A percentile compares a stretch with the other conserved stretches of the same genome.
Conservation (phyloP, 2,888 invertebrate genomes). For the Abrostola tripartita region DNA sequence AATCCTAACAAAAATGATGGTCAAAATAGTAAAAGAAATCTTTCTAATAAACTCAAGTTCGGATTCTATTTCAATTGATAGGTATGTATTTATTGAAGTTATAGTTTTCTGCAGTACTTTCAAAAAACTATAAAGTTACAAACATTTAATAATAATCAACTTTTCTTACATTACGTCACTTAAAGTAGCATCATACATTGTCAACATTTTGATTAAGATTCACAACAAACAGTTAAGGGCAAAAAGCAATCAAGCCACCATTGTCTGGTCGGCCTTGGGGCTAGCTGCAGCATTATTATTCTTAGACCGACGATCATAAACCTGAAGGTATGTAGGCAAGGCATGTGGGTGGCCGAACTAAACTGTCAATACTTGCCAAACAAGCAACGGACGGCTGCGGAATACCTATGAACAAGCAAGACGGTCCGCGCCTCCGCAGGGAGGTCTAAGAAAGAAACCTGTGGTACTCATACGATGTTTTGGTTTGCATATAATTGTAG, state of each 20-base stretch:
- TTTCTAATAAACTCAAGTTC: too few species aligned
- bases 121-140: not conserved
- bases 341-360: conserved; percentile 76
- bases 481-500: conserved; percentile 13
- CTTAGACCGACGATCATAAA: conserved; percentile 68
- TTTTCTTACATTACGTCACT: conserved; percentile 34
- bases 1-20: too few species aligned
- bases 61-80: too few species aligned
- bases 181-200: conserved; percentile 34
- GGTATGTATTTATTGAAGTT: too few species aligned
- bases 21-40: too few species aligned
- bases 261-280: conserved; percentile 72
- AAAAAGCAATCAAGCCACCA: conserved; percentile 78
- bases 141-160: not conserved
- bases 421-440: conserved; percentile 10
- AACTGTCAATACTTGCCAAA: conserved; percentile 69
- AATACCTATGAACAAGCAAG: conserved; percentile 68
- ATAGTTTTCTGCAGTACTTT: too few species aligned
- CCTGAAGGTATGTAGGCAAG: conserved; percentile 71
- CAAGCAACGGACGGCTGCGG: conserved; percentile 63
- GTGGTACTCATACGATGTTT: conserved; percentile 42
- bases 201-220: conserved; percentile 47
- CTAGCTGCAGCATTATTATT: conserved; percentile 78
- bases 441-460: conserved; percentile 53
- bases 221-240: conserved; percentile 66